Percentiles rank a stretch among this genome's conserved stretches.
phyloP scores from a whole-genome alignment of 2,888 invertebrate genomes.

The Seira musarum region DNA sequence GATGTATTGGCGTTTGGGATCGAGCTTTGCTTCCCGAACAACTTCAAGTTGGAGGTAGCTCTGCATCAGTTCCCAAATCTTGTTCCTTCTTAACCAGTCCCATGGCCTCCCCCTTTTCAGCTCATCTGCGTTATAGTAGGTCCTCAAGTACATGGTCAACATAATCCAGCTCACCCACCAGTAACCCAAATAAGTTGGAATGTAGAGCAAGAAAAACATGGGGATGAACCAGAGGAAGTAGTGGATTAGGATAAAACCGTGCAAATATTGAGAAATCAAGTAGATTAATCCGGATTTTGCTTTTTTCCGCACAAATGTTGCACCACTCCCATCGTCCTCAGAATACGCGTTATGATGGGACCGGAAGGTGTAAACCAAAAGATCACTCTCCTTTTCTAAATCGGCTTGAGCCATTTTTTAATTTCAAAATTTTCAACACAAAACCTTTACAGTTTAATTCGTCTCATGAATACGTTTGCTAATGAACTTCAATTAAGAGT shows the following conservation, averaged over 20 bases:
- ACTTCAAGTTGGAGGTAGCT: constrained; percentile 47
- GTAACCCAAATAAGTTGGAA: constrained; percentile 38
- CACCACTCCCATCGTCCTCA: constrained; percentile 42
- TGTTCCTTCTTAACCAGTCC: constrained; percentile 33
- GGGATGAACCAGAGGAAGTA: constrained; percentile 54
- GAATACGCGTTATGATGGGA: constrained; percentile 44
- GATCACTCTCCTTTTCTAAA: constrained; percentile 3
- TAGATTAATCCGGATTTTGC: not conserved
- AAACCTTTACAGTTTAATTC: too few relatives aligned
- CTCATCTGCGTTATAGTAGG: constrained; percentile 50
- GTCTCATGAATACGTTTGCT: too few relatives aligned
- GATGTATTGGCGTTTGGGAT: constrained; percentile 51
- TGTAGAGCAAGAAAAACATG: constrained; percentile 36
- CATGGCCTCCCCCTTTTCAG: constrained; percentile 49
- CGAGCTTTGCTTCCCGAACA: constrained; percentile 48
- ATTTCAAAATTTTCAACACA: too few relatives aligned
- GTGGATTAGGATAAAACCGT: constrained; percentile 44
- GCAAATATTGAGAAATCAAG: constrained; percentile 30
- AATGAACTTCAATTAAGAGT: too few relatives aligned
- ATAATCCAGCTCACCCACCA: constrained; percentile 41
- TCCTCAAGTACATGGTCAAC: constrained; percentile 40
- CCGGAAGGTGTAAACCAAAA: constrained; percentile 21
- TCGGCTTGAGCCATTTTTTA: not conserved
- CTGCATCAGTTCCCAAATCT: constrained; percentile 36
- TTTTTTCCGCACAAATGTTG: constrained; percentile 26